Conservation (phyloP, 1,140 invertebrate genomes). For the Papilio aristodemus region DNA sequence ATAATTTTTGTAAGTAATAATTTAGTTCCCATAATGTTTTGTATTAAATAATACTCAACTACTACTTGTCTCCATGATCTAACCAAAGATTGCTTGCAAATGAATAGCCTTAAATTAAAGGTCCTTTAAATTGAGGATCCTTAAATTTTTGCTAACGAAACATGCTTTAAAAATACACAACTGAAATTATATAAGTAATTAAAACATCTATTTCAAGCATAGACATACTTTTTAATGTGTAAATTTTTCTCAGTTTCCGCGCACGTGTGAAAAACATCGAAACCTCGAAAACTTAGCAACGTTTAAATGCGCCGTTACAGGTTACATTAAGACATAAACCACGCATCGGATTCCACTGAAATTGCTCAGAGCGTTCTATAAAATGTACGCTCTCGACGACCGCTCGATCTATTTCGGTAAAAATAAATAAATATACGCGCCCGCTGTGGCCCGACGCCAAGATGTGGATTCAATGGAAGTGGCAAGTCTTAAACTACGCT, state of each 20-base stretch:
- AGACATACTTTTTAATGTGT: no score
- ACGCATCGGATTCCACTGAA: constrained; percentile 63
- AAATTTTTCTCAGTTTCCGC: not conserved
- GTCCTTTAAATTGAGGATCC: no score
- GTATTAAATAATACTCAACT: not conserved
- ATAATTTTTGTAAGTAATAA: no score
- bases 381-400: constrained; percentile 68
- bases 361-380: constrained; percentile 63
- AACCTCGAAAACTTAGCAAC: constrained; percentile 12
- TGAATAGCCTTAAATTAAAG: no score
- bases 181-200: no score
- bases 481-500: constrained; percentile 14
- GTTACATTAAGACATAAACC: constrained; percentile 76
- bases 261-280: not conserved
- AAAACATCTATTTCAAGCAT: no score
- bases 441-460: constrained; percentile 44
- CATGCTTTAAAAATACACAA: no score
- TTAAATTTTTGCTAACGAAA: no score
- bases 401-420: constrained; percentile 75
- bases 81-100: no score
- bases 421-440: constrained; percentile 76
- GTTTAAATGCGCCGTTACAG: constrained; percentile 33
- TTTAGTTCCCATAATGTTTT: no score
- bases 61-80: no score
- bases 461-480: constrained; percentile 41